Evolutionary conservation across 2,797 vertebrate genomes (phyloP).

Genomic region (Avahi laniger): DNA sequence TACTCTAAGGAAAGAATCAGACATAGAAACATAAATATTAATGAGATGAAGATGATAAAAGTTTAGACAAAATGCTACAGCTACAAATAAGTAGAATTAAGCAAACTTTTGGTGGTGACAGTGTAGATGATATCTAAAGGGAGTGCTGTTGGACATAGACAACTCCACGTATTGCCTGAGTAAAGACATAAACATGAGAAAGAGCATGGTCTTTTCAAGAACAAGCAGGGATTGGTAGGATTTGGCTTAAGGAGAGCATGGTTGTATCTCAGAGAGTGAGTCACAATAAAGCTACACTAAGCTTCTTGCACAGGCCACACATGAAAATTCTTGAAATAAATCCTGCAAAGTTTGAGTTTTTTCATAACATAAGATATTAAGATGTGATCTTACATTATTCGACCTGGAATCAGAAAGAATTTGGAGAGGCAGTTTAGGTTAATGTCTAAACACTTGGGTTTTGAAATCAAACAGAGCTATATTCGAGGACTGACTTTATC

Average conservation of each 20-base stretch:
- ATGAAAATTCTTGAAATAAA: not conserved
- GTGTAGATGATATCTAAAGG: not conserved
- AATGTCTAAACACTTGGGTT: not conserved
- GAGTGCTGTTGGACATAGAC: not conserved
- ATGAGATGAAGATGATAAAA: not conserved
- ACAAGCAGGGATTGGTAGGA: fast-evolving
- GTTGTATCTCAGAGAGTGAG: not conserved
- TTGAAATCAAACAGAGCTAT: not conserved
- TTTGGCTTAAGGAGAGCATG: not conserved
- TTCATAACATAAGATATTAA: not conserved
- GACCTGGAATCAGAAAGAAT: not conserved
- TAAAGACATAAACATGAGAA: not conserved
- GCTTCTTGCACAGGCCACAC: not conserved
- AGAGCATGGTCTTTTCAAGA: not conserved
- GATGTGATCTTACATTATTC: not conserved
- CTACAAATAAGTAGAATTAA: not conserved
- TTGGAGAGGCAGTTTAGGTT: not conserved
- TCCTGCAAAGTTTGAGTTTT: not conserved
- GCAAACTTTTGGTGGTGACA: not conserved
- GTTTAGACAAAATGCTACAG: not conserved
- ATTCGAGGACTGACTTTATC: not conserved
- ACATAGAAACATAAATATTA: not conserved
- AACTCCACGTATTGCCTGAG: not conserved
- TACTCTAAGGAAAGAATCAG: not conserved
- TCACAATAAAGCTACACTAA: not conserved